phyloP scores from a whole-genome alignment of 1,140 invertebrate genomes.

The Drosophila ambigua region DNA sequence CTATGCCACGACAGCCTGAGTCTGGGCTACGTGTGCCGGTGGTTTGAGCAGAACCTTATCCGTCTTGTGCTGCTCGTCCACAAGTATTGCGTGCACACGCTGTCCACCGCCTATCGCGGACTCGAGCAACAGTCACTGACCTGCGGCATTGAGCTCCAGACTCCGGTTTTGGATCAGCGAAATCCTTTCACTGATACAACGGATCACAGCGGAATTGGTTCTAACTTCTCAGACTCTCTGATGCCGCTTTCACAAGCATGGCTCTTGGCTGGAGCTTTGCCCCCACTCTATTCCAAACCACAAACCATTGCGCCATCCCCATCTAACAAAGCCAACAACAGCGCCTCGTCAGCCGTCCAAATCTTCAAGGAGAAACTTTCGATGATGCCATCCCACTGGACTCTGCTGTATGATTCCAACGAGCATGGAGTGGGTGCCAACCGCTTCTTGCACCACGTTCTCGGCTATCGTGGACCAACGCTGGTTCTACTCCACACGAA shows the following conservation, averaged over 20 bases:
- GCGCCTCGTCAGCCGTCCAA: conserved; percentile 84
- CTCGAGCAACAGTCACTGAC: conserved; percentile 85
- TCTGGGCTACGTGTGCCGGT: conserved; percentile 90
- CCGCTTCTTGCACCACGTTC: conserved; percentile 93
- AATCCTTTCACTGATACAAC: conserved; percentile 81
- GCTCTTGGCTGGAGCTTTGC: conserved; percentile 90
- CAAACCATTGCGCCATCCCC: conserved; percentile 67
- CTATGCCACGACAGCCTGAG: conserved; percentile 90
- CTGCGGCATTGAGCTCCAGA: conserved; percentile 88
- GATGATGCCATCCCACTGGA: conserved; percentile 91
- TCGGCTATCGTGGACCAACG: conserved; percentile 93
- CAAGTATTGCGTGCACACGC: conserved; percentile 89
- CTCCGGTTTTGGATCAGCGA: conserved; percentile 89
- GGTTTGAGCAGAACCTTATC: conserved; percentile 91
- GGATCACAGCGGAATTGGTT: conserved; percentile 51
- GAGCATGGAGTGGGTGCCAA: conserved; percentile 94
- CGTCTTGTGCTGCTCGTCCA: conserved; percentile 91
- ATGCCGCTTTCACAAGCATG: conserved; percentile 91
- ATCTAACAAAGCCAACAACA: conserved; percentile 47
- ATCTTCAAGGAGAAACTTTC: conserved; percentile 88
- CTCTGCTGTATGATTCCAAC: conserved; percentile 91
- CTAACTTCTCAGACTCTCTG: conserved; percentile 76
- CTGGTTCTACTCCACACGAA: conserved; percentile 89
- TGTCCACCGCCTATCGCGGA: conserved; percentile 90
- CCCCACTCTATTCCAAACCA: conserved; percentile 88